Conservation (phyloP, 2,797 vertebrate genomes). For the Meriones psammophilus region DNA sequence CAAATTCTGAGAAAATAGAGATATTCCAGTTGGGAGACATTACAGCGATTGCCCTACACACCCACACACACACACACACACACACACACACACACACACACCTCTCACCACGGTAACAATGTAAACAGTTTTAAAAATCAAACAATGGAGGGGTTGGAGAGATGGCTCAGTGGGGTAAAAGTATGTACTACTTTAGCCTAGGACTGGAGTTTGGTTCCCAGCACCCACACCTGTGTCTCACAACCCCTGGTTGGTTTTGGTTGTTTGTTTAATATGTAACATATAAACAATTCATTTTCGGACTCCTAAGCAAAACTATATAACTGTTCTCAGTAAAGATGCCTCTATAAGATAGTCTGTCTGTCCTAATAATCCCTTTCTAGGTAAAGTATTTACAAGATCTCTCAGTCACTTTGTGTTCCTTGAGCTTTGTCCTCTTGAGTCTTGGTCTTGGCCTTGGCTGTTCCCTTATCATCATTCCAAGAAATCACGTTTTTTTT, state of each 20-base stretch:
- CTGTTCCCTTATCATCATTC: background rate
- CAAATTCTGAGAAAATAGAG: background rate
- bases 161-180: background rate
- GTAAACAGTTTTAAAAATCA: background rate
- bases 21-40: background rate
- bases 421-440: background rate
- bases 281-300: constrained; percentile 46
- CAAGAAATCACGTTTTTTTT: constrained; percentile 31
- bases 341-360: background rate
- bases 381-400: background rate
- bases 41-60: background rate
- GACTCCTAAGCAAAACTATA: constrained; percentile 30
- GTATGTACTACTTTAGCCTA: background rate
- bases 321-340: background rate
- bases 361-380: background rate
- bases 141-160: background rate
- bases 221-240: background rate
- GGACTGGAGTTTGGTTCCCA: background rate
- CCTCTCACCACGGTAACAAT: background rate
- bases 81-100: no score
- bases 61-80: no score
- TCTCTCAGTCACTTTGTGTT: background rate
- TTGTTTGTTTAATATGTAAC: constrained; percentile 49
- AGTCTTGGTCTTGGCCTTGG: background rate
- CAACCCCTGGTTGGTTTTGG: background rate